phyloP scores from a whole-genome alignment of 2,888 invertebrate species.

The Pherbina coryleti region DNA sequence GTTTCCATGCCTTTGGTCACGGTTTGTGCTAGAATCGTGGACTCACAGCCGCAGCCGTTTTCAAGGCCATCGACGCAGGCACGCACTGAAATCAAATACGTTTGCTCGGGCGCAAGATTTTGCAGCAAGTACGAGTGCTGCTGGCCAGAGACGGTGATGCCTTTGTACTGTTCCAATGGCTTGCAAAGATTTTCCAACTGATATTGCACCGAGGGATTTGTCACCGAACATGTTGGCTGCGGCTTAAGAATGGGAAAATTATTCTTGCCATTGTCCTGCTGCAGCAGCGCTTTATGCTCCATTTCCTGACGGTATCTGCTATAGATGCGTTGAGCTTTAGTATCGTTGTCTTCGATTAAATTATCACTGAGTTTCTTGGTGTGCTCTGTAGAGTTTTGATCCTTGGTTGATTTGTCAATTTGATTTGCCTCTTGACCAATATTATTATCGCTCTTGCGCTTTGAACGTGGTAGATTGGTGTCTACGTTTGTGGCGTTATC shows the following conservation, averaged over 20 bases:
- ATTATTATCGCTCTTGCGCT: not conserved
- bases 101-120: constrained; percentile 48
- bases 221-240: constrained; percentile 47
- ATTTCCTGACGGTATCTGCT: constrained; percentile 40
- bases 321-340: constrained; percentile 28
- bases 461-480: not conserved
- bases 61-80: constrained; percentile 58
- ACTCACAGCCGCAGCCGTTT: constrained; percentile 62
- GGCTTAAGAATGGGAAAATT: constrained; percentile 51
- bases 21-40: constrained; percentile 49
- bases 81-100: constrained; percentile 59
- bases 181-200: constrained; percentile 55
- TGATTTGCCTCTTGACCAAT: not conserved
- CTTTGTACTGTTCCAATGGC: constrained; percentile 48
- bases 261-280: constrained; percentile 54
- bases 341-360: not conserved
- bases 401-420: not conserved
- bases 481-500: not conserved
- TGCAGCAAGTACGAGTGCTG: constrained; percentile 52
- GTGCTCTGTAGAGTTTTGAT: not conserved
- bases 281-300: constrained; percentile 37
- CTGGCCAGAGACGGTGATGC: constrained; percentile 50
- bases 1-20: constrained; percentile 49
- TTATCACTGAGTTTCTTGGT: constrained; percentile 7
- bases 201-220: constrained; percentile 47